phyloP scores from a whole-genome alignment of 2,113 vertebrate genomes.

The Leucoraja erinaceus region DNA sequence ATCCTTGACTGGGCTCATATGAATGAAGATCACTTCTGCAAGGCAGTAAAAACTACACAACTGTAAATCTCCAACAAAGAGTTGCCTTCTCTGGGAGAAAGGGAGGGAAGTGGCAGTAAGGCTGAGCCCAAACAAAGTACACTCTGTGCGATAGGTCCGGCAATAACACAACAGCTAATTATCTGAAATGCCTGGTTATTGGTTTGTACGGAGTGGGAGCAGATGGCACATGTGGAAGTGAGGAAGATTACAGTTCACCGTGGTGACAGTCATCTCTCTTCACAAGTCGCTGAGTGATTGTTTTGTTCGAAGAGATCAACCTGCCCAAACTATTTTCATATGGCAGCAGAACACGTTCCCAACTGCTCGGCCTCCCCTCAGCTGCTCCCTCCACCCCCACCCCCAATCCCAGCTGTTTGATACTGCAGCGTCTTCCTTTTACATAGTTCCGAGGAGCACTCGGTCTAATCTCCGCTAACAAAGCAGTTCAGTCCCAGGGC shows the following conservation, averaged over 20 bases:
- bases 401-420: constrained; percentile 21
- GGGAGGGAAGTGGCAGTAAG: no score
- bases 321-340: constrained; percentile 30
- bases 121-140: background rate
- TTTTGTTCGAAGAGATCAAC: constrained; percentile 25
- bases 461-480: constrained; percentile 16
- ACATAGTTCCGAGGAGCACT: background rate
- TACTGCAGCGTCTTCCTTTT: constrained; percentile 10
- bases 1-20: no score
- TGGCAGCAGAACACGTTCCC: constrained; percentile 24
- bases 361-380: constrained; percentile 24
- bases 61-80: background rate
- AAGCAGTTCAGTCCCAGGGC: constrained; percentile 27
- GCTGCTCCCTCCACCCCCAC: constrained; percentile 30
- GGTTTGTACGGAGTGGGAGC: constrained; percentile 1
- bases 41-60: background rate
- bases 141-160: background rate
- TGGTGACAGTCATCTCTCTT: constrained; percentile 35
- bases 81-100: background rate
- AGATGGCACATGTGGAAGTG: constrained; percentile 35
- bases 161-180: constrained; percentile 29
- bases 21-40: background rate
- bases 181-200: constrained; percentile 9
- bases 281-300: constrained; percentile 29
- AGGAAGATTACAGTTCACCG: constrained; percentile 32